Conservation (phyloP, 2,888 invertebrate species). For the Platycheirus albimanus region DNA sequence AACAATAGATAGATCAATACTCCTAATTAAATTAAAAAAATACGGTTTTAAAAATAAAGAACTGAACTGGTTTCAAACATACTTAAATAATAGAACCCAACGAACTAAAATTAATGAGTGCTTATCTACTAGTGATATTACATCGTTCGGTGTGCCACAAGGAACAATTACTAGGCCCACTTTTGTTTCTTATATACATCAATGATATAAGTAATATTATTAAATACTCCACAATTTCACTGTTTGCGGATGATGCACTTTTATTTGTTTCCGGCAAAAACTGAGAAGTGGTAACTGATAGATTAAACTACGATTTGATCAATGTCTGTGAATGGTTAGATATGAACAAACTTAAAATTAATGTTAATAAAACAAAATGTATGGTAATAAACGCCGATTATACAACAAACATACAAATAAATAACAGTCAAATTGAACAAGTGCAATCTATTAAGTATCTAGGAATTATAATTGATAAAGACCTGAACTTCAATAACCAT, state of each 20-base stretch:
- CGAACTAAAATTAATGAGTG: too few relatives aligned
- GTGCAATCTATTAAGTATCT: conserved; percentile 1
- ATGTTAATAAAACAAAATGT: background rate
- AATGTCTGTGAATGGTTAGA: background rate
- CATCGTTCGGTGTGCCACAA: background rate
- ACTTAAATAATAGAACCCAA: background rate
- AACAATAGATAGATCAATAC: conserved; percentile 4
- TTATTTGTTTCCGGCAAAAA: too few relatives aligned
- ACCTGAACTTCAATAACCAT: background rate
- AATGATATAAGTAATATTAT: too few relatives aligned
- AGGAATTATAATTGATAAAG: background rate
- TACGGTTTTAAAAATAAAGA: background rate
- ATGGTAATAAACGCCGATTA: background rate
- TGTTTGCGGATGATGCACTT: too few relatives aligned
- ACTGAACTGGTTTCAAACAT: background rate
- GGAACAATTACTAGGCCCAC: too few relatives aligned
- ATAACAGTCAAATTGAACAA: conserved; percentile 8
- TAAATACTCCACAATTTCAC: too few relatives aligned
- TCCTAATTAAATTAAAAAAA: background rate
- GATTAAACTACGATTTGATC: background rate
- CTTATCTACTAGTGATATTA: background rate
- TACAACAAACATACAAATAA: too few relatives aligned
- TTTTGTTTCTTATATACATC: too few relatives aligned
- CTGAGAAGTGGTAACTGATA: too few relatives aligned
- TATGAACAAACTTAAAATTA: background rate